Conservation (phyloP, 2,113 vertebrate species). For the Bucco capensis region DNA sequence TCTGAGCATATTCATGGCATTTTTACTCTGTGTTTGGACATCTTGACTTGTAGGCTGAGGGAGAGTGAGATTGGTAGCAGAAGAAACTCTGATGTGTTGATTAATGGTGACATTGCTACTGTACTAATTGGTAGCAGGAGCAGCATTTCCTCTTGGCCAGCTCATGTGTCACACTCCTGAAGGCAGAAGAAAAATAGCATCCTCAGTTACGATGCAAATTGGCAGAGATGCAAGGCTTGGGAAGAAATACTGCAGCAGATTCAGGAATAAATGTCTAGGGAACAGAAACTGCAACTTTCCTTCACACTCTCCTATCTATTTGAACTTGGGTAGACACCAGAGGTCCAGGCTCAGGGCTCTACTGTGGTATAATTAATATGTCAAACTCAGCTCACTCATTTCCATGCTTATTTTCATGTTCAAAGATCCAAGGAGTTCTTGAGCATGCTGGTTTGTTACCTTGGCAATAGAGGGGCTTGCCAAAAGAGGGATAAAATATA, state of each 20-base stretch:
- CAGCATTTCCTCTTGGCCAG: not conserved
- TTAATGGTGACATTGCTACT: not conserved
- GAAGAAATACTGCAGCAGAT: not conserved
- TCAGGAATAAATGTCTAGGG: not conserved
- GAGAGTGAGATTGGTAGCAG: not conserved
- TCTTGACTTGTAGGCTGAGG: not conserved
- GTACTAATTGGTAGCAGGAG: conserved; percentile 8
- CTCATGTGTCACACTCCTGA: not conserved
- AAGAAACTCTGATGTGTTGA: not conserved
- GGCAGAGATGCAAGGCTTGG: not conserved
- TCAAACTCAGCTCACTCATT: not conserved
- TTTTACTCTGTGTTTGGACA: not conserved
- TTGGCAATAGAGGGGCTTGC: conserved; percentile 39
- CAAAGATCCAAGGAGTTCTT: not conserved
- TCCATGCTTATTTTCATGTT: not conserved
- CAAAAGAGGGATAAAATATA: not conserved
- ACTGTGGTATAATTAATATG: not conserved
- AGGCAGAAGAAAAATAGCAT: not conserved
- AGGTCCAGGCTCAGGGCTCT: not conserved
- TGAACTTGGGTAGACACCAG: not conserved
- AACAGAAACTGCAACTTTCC: not conserved
- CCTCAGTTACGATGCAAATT: not conserved
- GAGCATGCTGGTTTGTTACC: conserved; percentile 39
- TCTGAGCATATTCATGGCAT: not conserved
- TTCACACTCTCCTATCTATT: not conserved